Base-by-base conservation (phyloP, 2,888 invertebrate genomes). In the Bellardia pandia region DNA sequence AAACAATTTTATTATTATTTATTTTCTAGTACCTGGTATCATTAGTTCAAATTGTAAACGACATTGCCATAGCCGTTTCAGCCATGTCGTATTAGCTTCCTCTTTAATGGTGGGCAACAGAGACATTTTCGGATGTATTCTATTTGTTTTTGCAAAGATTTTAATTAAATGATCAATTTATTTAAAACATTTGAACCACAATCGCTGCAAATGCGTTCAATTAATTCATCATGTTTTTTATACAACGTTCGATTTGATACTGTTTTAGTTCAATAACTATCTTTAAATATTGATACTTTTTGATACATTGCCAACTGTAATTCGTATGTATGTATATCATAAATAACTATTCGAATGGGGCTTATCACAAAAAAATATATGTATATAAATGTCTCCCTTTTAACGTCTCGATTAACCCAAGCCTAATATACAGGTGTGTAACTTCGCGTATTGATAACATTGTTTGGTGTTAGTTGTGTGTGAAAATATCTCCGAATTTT, bases 31-130 rank as follows among this genome's bases (percentile, higher is more conserved):
- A 92, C 92, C 92, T 51, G 92, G 89, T 74, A 90, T 86, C 91
- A 92, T 90, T 14, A 92, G 89, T 77, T 91, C 91, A 60, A 92
- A 91, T 77, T 92, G 93, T 33, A 90, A 78, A 30, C 92, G 92
- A 86, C 90, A 91, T 16, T 89, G 91, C 91, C 91, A 91, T 87
- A 92, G 40, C 8, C 88, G 88, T 6, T 90, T 91, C 33, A 89
- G 51, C 90, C 90, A 90, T 79, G 92, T 87, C 42, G 88, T 66
- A 37, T 90, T 90, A 33, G 85, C 88, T 89, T 91, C 90, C 81
- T 92, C 91, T 81, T 92, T 91, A 33, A 90, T 91, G 5, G 91
- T 91, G 0, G 89, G 90, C 14, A 92, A 78, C 76, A 90, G 60
- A 6, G 91, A 90, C 92, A 92, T 88, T 33, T 48, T 81, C 6